Evolutionary conservation across 2,888 invertebrate genomes (phyloP).

Genomic region (Nyleta sp.): DNA sequence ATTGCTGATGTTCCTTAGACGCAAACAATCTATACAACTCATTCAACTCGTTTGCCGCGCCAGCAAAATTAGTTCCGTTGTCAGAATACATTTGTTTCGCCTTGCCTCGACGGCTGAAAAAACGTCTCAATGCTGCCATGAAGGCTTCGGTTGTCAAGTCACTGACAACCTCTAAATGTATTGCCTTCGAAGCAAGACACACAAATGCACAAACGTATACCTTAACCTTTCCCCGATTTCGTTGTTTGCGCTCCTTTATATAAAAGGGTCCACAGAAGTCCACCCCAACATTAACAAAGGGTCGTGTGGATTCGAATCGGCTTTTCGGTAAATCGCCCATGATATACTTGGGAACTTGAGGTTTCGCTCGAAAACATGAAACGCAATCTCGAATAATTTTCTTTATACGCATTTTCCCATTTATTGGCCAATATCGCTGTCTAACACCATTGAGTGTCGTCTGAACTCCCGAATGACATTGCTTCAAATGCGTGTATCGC

Average conservation of each 20-base stretch:
- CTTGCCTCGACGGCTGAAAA: background rate
- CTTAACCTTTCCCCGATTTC: background rate
- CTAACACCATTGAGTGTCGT: conserved; percentile 28
- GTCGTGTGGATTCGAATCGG: background rate
- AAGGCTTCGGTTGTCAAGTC: conserved; percentile 54
- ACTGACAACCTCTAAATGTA: conserved; percentile 58
- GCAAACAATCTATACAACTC: conserved; percentile 45
- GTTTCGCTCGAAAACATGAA: too few species aligned
- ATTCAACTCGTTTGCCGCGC: conserved; percentile 46
- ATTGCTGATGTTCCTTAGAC: conserved; percentile 2
- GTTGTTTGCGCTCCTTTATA: background rate
- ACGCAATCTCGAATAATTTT: background rate
- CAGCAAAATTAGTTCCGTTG: conserved; percentile 61
- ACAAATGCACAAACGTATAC: background rate
- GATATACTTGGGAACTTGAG: too few species aligned
- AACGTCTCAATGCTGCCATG: conserved; percentile 35
- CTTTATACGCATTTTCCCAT: conserved; percentile 5
- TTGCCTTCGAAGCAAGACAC: conserved; percentile 64
- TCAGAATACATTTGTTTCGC: conserved; percentile 40
- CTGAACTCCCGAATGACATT: background rate
- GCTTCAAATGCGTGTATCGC: background rate
- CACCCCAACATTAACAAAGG: background rate
- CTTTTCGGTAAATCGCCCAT: background rate
- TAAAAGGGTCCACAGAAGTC: background rate
- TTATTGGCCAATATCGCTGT: conserved; percentile 25